These are phyloP conservation scores for Felis chaus DNA, from an alignment of 2,113 vertebrate genomes.

Conservation along the genomic window DNA sequence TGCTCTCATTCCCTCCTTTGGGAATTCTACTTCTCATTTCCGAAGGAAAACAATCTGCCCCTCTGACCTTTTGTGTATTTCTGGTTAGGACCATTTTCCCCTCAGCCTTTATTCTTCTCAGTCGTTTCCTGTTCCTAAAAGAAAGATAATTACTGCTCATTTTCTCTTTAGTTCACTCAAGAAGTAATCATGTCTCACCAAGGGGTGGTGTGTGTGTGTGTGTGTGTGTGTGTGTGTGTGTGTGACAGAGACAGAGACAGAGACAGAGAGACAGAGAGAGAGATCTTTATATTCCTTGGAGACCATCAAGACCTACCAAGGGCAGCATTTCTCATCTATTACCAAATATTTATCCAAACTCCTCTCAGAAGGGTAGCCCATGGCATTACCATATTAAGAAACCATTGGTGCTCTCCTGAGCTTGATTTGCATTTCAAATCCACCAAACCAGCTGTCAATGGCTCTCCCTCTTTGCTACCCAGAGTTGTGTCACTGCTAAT, in stretches of 20 bases:
- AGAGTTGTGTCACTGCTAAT: not conserved
- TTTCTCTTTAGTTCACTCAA: not conserved
- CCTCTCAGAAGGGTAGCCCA: not conserved
- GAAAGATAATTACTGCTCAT: not conserved
- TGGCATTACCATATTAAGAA: constrained; percentile 15
- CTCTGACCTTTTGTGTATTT: not conserved
- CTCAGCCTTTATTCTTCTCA: not conserved
- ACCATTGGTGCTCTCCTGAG: not conserved
- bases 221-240: no score
- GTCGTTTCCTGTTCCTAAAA: not conserved
- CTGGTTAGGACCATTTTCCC: not conserved
- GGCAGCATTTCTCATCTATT: not conserved
- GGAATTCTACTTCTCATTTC: not conserved
- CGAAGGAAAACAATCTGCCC: not conserved
- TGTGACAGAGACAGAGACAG: no score
- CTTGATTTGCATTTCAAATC: not conserved
- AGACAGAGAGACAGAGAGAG: no score
- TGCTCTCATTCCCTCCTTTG: not conserved
- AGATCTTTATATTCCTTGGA: not conserved
- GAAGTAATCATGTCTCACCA: not conserved
- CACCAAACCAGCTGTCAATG: not conserved
- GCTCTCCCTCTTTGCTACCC: not conserved
- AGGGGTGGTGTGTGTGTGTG: not conserved
- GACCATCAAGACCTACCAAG: not conserved
- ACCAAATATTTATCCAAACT: not conserved